Base-by-base conservation (phyloP, 2,888 invertebrate species). In the Prionchulus punctatus region DNA sequence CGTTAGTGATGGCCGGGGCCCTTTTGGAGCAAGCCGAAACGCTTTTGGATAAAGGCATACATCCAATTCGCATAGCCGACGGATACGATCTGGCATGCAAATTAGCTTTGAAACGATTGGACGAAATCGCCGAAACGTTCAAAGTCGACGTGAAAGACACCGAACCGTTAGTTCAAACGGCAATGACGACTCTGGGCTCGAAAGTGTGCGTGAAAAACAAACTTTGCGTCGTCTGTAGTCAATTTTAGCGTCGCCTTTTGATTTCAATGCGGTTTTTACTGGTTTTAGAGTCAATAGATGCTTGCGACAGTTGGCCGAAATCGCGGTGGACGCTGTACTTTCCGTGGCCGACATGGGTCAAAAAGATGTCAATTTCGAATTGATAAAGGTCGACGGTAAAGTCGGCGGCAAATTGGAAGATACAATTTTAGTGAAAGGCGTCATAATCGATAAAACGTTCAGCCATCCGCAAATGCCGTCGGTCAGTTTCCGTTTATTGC, bases 381-480 rank as follows among this genome's bases (percentile, higher is more conserved):
- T 99, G 65, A 98, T 98, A 72, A 99, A 99, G 75, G 85, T 98
- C 57, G 91, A 92, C 71, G 90, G 90, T 25, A 98, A 98, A 77
- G 91, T 83, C 52, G 98, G 98, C 23, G 98, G 96, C 1, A 82
- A 85, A 59, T 81, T 99, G 75, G 98, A 98, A 72, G 98, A 98
- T 72, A 90, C 96, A 0, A 81, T 87, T 77, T 78, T 99, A 58
- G 92, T 99, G 23, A 85, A 84, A 64, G 98, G 98, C 57, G 98
- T 98, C 0, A 84, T 99, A 59, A 82, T 98, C 18, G 96, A 99
- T 73, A 99, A 99, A 76, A 92, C 94, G 62, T 89, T 96, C 81
- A 91, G 91, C 66, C 96, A 99, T 76, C 90, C 96, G 42, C 98
- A 98, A 77, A 98, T 99, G 98, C 96, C 96, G 0, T 94, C 92